Evolutionary conservation across 2,888 invertebrate genomes (phyloP).

Genomic region (Diploptera punctata): DNA sequence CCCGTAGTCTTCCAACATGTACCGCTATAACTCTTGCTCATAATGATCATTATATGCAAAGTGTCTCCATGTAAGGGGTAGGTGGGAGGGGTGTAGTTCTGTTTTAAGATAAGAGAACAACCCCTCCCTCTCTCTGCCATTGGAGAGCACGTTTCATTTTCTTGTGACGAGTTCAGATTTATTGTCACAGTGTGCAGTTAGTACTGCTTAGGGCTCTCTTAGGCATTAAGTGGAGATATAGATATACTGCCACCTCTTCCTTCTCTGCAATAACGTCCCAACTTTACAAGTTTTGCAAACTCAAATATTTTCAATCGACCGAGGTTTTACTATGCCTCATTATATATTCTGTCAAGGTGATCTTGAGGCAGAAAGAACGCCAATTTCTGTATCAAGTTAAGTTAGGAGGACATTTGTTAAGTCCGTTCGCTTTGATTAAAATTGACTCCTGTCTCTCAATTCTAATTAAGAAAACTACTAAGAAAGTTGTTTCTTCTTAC

Average conservation of each 20-base stretch:
- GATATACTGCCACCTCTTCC: neutral
- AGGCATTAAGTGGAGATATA: conserved; percentile 8
- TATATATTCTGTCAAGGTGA: too few relatives aligned
- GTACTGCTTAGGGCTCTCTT: neutral
- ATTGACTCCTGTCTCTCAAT: too few relatives aligned
- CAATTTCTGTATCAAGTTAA: too few relatives aligned
- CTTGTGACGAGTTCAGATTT: conserved; percentile 31
- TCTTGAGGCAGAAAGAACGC: too few relatives aligned
- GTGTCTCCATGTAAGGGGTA: conserved; percentile 27
- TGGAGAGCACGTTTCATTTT: conserved; percentile 29
- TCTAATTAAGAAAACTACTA: too few relatives aligned
- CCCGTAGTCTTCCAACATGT: conserved; percentile 12
- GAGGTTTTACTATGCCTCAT: too few relatives aligned
- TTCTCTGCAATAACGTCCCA: too few relatives aligned
- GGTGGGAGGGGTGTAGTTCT: conserved; percentile 17
- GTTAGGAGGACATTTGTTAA: too few relatives aligned
- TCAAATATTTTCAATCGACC: too few relatives aligned
- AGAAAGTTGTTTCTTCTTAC: too few relatives aligned
- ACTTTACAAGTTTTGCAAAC: too few relatives aligned
- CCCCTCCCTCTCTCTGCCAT: conserved; percentile 7
- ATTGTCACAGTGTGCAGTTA: conserved; percentile 14
- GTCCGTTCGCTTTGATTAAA: too few relatives aligned
- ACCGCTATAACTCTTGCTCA: conserved; percentile 23
- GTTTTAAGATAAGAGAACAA: conserved; percentile 27
- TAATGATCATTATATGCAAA: conserved; percentile 32